A percentile compares a stretch with the other conserved stretches of the same genome.
Conservation (phyloP, 2,888 invertebrate genomes). For the Panorpa germanica region DNA sequence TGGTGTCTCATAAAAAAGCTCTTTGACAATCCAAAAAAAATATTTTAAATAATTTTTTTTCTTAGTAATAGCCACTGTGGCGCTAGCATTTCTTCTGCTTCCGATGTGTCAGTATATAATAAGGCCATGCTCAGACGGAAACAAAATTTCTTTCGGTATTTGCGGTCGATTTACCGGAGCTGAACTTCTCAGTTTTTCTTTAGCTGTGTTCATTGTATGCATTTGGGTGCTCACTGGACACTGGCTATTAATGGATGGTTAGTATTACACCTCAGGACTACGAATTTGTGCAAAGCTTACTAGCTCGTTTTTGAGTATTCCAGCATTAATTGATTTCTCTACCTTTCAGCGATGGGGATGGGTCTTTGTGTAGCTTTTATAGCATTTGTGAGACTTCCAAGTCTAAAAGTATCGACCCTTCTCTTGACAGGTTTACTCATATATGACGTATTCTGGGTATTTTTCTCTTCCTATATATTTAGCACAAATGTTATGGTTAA, state of each 20-base stretch:
- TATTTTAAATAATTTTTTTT: slow-evolving; percentile 16
- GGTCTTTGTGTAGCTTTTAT: slow-evolving; percentile 95
- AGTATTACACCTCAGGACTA: slow-evolving; percentile 14
- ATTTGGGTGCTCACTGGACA: slow-evolving; percentile 96
- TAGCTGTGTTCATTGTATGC: slow-evolving; percentile 86
- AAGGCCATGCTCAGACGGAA: slow-evolving; percentile 65
- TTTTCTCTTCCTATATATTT: slow-evolving; percentile 96
- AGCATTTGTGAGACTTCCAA: slow-evolving; percentile 87
- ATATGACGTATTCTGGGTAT: slow-evolving; percentile 98
- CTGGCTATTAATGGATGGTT: slow-evolving; percentile 94
- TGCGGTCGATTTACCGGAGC: slow-evolving; percentile 91
- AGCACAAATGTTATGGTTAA: slow-evolving; percentile 98
- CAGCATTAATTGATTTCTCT: slow-evolving; percentile 9
- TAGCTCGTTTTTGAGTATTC: background rate
- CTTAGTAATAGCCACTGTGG: slow-evolving; percentile 87
- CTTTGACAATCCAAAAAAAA: too few relatives aligned
- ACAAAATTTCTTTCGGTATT: slow-evolving; percentile 72
- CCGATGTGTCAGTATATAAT: slow-evolving; percentile 96
- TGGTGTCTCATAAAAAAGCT: slow-evolving; percentile 1
- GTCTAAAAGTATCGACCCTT: slow-evolving; percentile 87
- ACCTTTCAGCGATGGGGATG: slow-evolving; percentile 80
- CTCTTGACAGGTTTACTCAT: slow-evolving; percentile 82
- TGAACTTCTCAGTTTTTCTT: slow-evolving; percentile 79
- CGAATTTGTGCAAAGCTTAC: background rate
- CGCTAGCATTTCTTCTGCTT: slow-evolving; percentile 84